Conservation (phyloP, 2,888 invertebrate species). For the Eristalis arbustorum region DNA sequence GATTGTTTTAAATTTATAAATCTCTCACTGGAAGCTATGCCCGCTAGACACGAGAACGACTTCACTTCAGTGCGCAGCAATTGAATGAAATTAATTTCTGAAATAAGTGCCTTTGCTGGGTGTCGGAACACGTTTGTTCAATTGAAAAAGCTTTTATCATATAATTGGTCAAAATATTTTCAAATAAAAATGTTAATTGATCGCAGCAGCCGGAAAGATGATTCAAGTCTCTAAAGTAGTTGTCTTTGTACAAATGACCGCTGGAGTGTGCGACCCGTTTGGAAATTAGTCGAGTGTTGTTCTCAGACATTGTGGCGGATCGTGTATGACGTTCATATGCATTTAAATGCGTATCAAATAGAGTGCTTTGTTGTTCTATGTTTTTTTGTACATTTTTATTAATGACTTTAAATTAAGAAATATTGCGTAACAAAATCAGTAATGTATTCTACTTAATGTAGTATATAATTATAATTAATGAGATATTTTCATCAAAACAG, state of each 20-base stretch:
- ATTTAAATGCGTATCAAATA: not conserved
- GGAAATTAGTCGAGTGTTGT: not conserved
- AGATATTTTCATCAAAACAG: no score
- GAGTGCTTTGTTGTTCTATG: no score
- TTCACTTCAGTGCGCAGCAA: not conserved
- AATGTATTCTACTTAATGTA: no score
- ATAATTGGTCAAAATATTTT: not conserved
- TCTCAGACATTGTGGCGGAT: not conserved
- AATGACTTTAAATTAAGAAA: no score
- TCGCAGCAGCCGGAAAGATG: not conserved
- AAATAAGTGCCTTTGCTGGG: not conserved
- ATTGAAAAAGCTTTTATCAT: slow-evolving; percentile 11
- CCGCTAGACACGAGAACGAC: not conserved
- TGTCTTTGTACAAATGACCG: not conserved
- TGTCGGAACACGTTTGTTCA: slow-evolving; percentile 7
- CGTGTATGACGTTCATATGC: not conserved
- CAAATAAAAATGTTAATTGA: not conserved
- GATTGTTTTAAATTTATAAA: not conserved
- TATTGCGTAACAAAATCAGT: no score
- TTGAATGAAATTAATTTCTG: not conserved
- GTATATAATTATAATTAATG: no score
- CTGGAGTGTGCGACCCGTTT: not conserved
- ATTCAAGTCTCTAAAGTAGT: not conserved
- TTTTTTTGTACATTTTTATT: no score
- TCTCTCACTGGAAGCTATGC: not conserved